These are phyloP conservation scores for Columbina picui DNA, from an alignment of 2,113 vertebrate genomes.

Conservation along the genomic window DNA sequence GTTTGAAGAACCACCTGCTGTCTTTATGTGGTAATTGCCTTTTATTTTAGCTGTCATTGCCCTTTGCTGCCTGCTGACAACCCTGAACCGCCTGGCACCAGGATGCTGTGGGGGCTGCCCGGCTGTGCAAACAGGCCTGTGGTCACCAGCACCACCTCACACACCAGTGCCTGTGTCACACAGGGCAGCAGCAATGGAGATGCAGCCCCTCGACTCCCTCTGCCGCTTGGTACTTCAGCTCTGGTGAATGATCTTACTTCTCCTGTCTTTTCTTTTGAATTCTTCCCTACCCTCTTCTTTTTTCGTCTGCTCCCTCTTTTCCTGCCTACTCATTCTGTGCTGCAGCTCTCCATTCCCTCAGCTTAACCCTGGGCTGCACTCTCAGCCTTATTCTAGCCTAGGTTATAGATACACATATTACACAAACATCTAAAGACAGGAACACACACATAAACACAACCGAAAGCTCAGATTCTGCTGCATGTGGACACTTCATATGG, in stretches of 20 bases:
- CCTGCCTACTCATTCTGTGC: not conserved
- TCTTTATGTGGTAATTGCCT: not conserved
- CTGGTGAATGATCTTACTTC: not conserved
- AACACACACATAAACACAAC: not conserved
- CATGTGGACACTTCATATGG: not conserved
- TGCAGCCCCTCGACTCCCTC: rapidly evolving
- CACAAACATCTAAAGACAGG: not conserved
- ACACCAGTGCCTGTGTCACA: rapidly evolving
- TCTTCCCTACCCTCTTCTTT: not conserved
- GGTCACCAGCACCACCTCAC: not conserved
- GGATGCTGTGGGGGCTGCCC: not conserved
- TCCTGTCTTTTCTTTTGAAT: not conserved
- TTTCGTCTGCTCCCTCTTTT: not conserved
- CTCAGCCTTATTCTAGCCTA: not conserved
- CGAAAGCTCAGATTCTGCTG: not conserved
- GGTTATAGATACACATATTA: too few relatives aligned
- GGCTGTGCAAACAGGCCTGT: not conserved
- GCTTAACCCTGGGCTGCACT: not conserved
- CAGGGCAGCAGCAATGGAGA: not conserved
- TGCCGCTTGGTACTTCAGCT: not conserved
- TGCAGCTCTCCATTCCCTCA: not conserved
- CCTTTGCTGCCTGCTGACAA: not conserved
- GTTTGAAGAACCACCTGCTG: rapidly evolving
- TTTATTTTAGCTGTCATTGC: not conserved
- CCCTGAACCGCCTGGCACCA: not conserved